Evolutionary conservation across 1,140 invertebrate species (phyloP), one percentile per base, ranked within the genome.

Genomic region (Drosophila albomicans): DNA sequence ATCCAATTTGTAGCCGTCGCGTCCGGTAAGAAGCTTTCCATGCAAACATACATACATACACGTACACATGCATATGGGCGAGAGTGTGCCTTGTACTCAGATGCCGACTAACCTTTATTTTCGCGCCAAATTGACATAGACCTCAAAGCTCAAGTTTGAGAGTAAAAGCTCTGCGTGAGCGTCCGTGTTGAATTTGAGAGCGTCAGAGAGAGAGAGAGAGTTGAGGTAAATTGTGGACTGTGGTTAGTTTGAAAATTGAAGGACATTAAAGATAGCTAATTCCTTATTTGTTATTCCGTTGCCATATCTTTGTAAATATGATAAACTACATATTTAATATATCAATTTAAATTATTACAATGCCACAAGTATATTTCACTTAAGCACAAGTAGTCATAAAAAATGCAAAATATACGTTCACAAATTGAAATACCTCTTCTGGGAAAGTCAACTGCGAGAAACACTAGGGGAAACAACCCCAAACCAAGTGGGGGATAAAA

Each of bases 51-150:
- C 30, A 48, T 1, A 41, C 25, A 4, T 51, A 6, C n/a, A n/a
- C 3, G n/a, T 43, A 4, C 11, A 13, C 11, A 13, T 43, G 20
- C 6, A 13, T 28, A 13, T 16, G 30, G 7, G 8, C 3, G 15
- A 46, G 28, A 15, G 13, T 61, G 13, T 11, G 25, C 43, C 13
- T 13, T 43, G 20, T 4, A 41, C 48, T 52, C 54, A 35, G 13
- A 28, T 8, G 41, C 38, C 28, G 13, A n/a, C 65, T 32, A 51
- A 49, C 16, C 16, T 20, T 62, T 63, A 51, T 64, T 75, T 75
- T 75, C 58, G 66, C 72, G 72, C 72, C 66, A 70, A 75, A 70
- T 75, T 74, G 49, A 38, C 64, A 58, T 45, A 61, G 64, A 68
- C 57, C 65, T 62, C 64, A 46, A 70, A 45, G 67, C 11, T 54